A percentile compares a stretch with the other conserved stretches of the same genome.
Conservation (phyloP, 1,140 invertebrate genomes). For the Trissolcus basalis region DNA sequence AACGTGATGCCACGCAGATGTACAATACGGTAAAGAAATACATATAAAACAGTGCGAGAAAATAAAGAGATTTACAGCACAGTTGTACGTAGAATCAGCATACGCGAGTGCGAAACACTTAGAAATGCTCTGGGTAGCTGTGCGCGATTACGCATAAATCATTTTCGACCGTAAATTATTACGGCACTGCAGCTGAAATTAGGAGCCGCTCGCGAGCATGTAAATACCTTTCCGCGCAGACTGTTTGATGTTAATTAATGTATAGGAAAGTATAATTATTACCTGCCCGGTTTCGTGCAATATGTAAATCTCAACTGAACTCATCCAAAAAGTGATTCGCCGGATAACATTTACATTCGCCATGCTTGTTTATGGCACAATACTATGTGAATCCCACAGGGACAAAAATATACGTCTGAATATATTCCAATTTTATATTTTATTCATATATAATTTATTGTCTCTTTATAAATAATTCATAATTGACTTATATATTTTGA, state of each 20-base stretch:
- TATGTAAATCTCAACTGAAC: constrained; percentile 5
- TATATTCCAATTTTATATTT: too few relatives aligned
- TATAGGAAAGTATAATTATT: constrained; percentile 23
- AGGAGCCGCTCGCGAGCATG: constrained; percentile 11
- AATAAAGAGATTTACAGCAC: constrained; percentile 52
- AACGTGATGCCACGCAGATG: constrained; percentile 40
- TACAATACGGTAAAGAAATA: constrained; percentile 35
- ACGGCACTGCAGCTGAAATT: constrained; percentile 24
- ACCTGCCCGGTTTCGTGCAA: constrained; percentile 9
- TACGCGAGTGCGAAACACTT: constrained; percentile 28
- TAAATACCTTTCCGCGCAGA: constrained; percentile 9
- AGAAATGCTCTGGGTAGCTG: constrained; percentile 23
- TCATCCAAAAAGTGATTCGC: not conserved
- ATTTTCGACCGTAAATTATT: constrained; percentile 41
- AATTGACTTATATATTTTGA: too few relatives aligned
- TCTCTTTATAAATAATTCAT: too few relatives aligned
- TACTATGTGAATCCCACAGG: too few relatives aligned
- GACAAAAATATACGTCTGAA: too few relatives aligned
- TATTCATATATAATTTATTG: too few relatives aligned
- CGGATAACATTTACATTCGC: not conserved
- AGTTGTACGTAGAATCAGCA: constrained; percentile 33
- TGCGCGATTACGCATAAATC: constrained; percentile 43
- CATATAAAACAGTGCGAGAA: constrained; percentile 28
- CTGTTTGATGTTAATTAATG: constrained; percentile 23
- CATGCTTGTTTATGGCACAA: not conserved